Evolutionary conservation across 2,113 vertebrate species (phyloP).

Genomic region (Mus spicilegus): DNA sequence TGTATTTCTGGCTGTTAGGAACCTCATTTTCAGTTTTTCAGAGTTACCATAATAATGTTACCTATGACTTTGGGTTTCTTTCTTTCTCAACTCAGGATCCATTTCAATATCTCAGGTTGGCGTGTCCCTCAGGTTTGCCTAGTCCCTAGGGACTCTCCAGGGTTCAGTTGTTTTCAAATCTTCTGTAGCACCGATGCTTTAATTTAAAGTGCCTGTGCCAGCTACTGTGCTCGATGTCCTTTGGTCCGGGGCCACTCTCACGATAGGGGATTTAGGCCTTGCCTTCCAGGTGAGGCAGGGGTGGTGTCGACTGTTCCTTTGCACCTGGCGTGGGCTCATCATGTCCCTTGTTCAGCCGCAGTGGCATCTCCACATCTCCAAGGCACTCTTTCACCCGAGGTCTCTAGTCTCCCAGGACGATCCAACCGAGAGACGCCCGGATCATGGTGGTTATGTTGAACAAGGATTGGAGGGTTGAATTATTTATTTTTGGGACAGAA

Average conservation of each 20-base stretch:
- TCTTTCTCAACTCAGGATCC: background rate
- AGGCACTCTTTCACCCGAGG: background rate
- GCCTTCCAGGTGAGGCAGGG: background rate
- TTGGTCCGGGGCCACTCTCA: background rate
- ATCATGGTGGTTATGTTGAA: background rate
- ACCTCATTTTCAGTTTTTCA: background rate
- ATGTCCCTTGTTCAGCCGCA: background rate
- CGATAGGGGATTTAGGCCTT: background rate
- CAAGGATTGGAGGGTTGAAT: background rate
- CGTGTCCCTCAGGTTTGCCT: background rate
- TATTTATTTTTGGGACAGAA: no score
- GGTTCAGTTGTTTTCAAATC: background rate
- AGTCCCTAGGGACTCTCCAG: background rate
- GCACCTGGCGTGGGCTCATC: background rate
- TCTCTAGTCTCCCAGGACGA: background rate
- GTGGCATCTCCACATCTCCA: no score
- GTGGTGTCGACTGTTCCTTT: background rate
- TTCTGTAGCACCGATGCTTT: background rate
- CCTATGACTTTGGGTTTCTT: background rate
- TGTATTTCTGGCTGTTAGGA: background rate
- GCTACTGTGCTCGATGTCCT: background rate
- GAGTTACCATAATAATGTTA: background rate
- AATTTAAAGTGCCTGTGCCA: background rate
- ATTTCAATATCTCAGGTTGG: background rate
- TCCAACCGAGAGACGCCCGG: background rate